A percentile compares a stretch with the other conserved stretches of the same genome.
These are phyloP conservation scores for Agrilus biguttatus DNA, from an alignment of 2,888 invertebrate species.

Conservation along the genomic window DNA sequence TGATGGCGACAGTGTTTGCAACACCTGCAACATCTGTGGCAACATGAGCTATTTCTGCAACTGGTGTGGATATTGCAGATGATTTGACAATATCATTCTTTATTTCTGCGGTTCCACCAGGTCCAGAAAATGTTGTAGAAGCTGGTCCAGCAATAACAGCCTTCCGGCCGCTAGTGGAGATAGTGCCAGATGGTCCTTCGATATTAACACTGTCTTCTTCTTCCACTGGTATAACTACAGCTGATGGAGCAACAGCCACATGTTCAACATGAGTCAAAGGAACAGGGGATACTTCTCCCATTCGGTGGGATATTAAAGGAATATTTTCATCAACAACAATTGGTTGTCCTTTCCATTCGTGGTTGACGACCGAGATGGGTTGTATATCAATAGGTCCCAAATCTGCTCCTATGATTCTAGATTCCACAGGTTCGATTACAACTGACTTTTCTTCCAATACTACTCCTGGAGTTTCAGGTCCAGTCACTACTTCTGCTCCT, in stretches of 20 bases:
- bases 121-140: constrained; percentile 24
- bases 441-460: neutral
- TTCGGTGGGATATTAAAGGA: constrained; percentile 8
- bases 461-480: constrained; percentile 7
- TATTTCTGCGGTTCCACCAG: constrained; percentile 10
- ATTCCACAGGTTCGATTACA: constrained; percentile 1
- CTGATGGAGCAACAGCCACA: constrained; percentile 12
- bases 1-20: constrained; percentile 1
- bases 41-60: constrained; percentile 9
- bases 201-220: constrained; percentile 19
- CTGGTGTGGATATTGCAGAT: constrained; percentile 5
- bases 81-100: constrained; percentile 9
- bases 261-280: constrained; percentile 5
- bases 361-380: neutral
- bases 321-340: constrained; percentile 11
- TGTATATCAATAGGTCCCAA: neutral
- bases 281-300: constrained; percentile 4
- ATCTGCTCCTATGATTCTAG: neutral
- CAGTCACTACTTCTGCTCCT: constrained; percentile 10
- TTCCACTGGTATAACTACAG: constrained; percentile 14
- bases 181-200: constrained; percentile 24
- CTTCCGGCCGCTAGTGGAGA: constrained; percentile 21
- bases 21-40: constrained; percentile 4
- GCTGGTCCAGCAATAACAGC: constrained; percentile 25
- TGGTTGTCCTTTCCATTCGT: constrained; percentile 5